Evolutionary conservation across 2,113 vertebrate genomes (phyloP).

Genomic region (Spea multiplicata): DNA sequence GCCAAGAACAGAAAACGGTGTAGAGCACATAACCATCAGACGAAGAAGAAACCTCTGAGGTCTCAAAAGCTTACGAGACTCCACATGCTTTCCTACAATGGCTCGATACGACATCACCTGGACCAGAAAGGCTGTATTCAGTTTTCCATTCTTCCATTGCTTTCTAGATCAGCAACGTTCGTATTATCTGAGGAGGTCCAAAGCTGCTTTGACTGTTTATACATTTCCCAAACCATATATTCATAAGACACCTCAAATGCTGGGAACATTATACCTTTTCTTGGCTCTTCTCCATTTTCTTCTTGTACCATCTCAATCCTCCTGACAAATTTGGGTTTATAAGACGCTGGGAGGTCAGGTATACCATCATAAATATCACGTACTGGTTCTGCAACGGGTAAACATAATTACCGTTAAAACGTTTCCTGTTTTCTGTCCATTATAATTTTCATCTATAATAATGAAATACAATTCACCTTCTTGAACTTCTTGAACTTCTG

Average conservation of each 20-base stretch:
- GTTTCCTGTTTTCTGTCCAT: background rate
- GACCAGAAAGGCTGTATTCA: too few species aligned
- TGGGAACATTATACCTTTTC: slow-evolving; percentile 72
- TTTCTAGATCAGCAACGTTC: too few species aligned
- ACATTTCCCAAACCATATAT: background rate
- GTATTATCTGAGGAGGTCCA: too few species aligned
- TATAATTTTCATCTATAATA: background rate
- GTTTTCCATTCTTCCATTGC: too few species aligned
- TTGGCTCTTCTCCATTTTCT: slow-evolving; percentile 67
- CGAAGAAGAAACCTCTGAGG: too few species aligned
- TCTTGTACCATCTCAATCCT: slow-evolving; percentile 54
- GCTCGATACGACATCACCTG: too few species aligned
- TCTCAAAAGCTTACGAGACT: too few species aligned
- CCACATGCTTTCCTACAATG: too few species aligned
- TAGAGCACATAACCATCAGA: too few species aligned
- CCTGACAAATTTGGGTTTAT: slow-evolving; percentile 65
- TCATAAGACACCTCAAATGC: background rate
- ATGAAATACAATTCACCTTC: background rate
- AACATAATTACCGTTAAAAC: background rate
- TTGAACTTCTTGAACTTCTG: slow-evolving; percentile 72
- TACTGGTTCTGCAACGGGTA: slow-evolving; percentile 62
- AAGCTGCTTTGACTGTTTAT: too few species aligned
- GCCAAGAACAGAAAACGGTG: too few species aligned
- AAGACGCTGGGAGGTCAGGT: slow-evolving; percentile 72
- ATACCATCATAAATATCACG: slow-evolving; percentile 71